Evolutionary conservation across 2,888 invertebrate species (phyloP), one percentile per base, ranked within the genome.

Genomic region (Caenorhabditis zanzibari): DNA sequence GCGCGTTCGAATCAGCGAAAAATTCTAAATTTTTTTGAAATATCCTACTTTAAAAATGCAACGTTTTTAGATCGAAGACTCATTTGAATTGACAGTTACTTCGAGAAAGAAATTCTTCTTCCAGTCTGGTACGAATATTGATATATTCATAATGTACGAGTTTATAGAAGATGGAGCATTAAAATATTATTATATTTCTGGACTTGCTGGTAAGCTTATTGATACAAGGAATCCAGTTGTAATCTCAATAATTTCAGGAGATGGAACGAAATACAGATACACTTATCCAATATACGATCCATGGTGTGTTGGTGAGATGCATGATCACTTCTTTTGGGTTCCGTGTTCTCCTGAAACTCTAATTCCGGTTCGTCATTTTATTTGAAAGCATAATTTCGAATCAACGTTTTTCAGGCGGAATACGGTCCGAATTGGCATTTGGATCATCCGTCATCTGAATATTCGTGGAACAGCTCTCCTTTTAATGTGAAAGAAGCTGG

Each of bases 101-200:
- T 10, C 24, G 12, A 61, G n/a, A 61, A 22, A 22, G n/a, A n/a
- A n/a, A n/a, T n/a, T n/a, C n/a, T n/a, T n/a, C n/a, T n/a, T n/a
- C n/a, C n/a, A n/a, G n/a, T n/a, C n/a, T 1, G 19, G 22, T 14
- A 12, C 10, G 5, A 14, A 14, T 24, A 61, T 61, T 38, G 61
- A 61, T 41, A 12, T 61, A 24, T 61, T 61, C 12, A 5, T 61
- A 22, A 61, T 61, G 61, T 61, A 61, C 41, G 61, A 61, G 12
- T 38, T 12, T n/a, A 41, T 61, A 3, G 61, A 61, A 24, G 32
- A 61, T 19, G 61, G 61, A 14, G 19, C 1, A 12, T 26, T 61
- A 4, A 38, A 38, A 0, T 19, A 61, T 61, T 22, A 41, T 19
- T 61, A 58, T 32, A 10, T 32, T 19, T n/a, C n/a, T 58, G 58